Evolutionary conservation across 2,113 vertebrate genomes (phyloP).

Genomic region (Plotosus lineatus): DNA sequence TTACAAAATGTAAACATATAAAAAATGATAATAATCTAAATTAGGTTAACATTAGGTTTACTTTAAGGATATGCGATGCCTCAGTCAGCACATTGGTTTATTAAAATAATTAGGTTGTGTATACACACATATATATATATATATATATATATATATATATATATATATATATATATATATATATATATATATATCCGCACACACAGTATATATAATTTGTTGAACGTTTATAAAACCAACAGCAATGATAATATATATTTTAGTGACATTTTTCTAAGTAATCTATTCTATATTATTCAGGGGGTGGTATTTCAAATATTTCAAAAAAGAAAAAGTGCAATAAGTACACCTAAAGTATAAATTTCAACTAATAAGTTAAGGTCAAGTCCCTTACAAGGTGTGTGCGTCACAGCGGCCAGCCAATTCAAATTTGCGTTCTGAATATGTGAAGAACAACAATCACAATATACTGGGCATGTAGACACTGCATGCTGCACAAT

Average conservation of each 20-base stretch:
- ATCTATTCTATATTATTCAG: not conserved
- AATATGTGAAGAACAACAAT: not conserved
- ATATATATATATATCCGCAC: too few species aligned
- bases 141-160: too few species aligned
- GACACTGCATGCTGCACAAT: slow-evolving; percentile 12
- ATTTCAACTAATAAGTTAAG: not conserved
- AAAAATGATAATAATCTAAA: not conserved
- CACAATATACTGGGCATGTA: not conserved
- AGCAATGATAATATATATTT: not conserved
- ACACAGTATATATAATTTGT: too few species aligned
- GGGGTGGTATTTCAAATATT: not conserved
- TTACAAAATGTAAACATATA: not conserved
- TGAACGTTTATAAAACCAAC: not conserved
- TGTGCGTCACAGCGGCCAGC: not conserved
- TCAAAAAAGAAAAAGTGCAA: too few species aligned
- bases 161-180: too few species aligned
- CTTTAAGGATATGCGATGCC: too few species aligned
- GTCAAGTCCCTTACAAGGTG: too few species aligned
- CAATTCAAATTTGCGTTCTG: not conserved
- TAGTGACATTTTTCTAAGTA: not conserved
- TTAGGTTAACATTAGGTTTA: too few species aligned
- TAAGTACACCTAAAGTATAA: not conserved
- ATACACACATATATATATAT: too few species aligned
- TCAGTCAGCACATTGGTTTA: too few species aligned
- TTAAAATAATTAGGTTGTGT: too few species aligned